Evolutionary conservation across 2,888 invertebrate genomes (phyloP), one percentile per base, ranked within the genome.

Genomic region (Urechis unicinctus): DNA sequence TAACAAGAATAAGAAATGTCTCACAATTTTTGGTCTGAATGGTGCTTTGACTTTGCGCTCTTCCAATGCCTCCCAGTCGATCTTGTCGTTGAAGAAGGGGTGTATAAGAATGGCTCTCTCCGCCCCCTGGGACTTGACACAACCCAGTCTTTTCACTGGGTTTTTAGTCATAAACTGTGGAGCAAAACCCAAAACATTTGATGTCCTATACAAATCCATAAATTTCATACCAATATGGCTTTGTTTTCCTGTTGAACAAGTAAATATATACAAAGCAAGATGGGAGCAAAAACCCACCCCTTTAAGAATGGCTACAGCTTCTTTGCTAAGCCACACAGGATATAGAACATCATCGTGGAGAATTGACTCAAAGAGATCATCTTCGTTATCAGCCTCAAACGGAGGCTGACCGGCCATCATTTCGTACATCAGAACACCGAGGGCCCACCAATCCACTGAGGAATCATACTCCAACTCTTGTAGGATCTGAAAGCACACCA

Each of bases 321-420:
- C 91, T 72, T 88, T 87, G 66, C 87, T 88, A 53, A 93, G 81
- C 97, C 97, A 97, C 21, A 96, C 95, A 17, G 97, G 97, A 81
- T 97, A 98, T n/a, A 78, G 68, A 53, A 98, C 97, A 80, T 98
- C 97, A 77, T 98, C 97, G 77, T 94, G 93, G 69, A 97, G 84
- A 75, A 98, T 98, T 64, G 93, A 91, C 81, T 98, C 96, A 81
- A 98, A 98, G 60, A 98, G 84, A 79, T 98, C 97, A 79, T 98
- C 97, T 81, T 98, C 98, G 81, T 97, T 97, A 81, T 98, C 97
- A 3, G 97, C 97, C 82, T 98, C 97, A 81, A 98, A 98, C 17
- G 97, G 97, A 57, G 97, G 97, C 80, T 98, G 97, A 0, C 97
- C 96, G 1, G 95, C 96, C 91, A 96, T 89, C 96, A 97, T 97